Evolutionary conservation across 37 sponge, comb jelly and placozoan genomes (phyloP), one percentile per base, ranked within the genome.

Genomic region (Agelas oroides): DNA sequence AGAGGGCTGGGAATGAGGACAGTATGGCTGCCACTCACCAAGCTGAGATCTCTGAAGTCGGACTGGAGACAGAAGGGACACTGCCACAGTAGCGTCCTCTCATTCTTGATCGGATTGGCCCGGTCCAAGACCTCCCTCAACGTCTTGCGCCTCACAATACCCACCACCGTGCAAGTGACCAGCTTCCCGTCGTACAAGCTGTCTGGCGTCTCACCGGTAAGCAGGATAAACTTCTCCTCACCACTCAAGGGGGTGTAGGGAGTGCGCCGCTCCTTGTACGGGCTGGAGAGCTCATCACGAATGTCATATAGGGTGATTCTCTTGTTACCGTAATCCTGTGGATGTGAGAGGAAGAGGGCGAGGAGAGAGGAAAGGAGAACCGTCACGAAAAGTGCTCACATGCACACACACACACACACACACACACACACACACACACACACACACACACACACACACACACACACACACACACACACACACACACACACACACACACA

Each of bases 251-350:
- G 65, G 18, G 31, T 56, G 65, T 70, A 90, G 0, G 89, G 88
- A 14, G 57, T 55, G 18, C 99, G 67, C 53, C 84, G 86, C 61
- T 98, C 99, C 31, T 88, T 89, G 83, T 69, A 98, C 1, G 94
- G 87, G 53, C 58, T 77, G 77, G 80, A 93, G 46, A 98, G 86
- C 77, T 98, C 99, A 69, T 96, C 90, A 2, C 99, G 74, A 28
- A 96, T 98, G 53, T 96, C 97, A 69, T 98, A 98, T 5, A 98
- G 89, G 14, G 99, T 98, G 16, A 81, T 83, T 39, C 87, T 68
- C 88, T 96, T 94, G 74, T 94, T 88, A 56, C 97, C 95, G 88
- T 85, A 96, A 20, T 86, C 93, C 94, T 95, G 75, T 36, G 35
- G 23, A 36, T 3, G 53, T 46, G 46, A 46, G 8, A 46, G 46